Percentiles rank a stretch among this genome's conserved stretches.
Conservation (phyloP, 2,888 invertebrate genomes). For the Catotricha subobsoleta region DNA sequence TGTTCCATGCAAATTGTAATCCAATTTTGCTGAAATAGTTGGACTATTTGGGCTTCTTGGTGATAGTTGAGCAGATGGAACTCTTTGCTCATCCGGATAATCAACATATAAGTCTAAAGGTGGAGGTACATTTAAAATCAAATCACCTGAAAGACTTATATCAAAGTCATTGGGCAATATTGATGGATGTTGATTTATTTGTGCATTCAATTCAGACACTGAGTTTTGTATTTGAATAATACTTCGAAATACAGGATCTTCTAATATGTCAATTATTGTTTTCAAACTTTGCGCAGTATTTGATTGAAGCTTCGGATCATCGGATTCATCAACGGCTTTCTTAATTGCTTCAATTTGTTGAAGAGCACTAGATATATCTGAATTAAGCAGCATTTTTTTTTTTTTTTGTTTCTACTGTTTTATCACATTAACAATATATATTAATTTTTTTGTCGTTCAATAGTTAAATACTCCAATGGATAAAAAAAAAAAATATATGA, state of each 20-base stretch:
- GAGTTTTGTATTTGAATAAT: slow-evolving; percentile 86
- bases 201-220: slow-evolving; percentile 66
- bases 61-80: slow-evolving; percentile 56
- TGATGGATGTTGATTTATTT: slow-evolving; percentile 77
- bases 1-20: neutral
- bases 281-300: slow-evolving; percentile 57
- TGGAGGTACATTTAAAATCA: slow-evolving; percentile 45
- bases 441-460: too few species aligned
- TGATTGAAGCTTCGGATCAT: slow-evolving; percentile 63
- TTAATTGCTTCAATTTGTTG: slow-evolving; percentile 80
- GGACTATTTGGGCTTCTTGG: slow-evolving; percentile 47
- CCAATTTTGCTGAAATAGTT: slow-evolving; percentile 7
- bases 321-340: slow-evolving; percentile 64
- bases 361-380: slow-evolving; percentile 73
- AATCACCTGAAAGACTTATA: slow-evolving; percentile 59
- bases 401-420: too few species aligned
- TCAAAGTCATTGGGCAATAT: slow-evolving; percentile 86
- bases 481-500: too few species aligned
- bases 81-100: slow-evolving; percentile 52
- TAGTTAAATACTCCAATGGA: too few species aligned
- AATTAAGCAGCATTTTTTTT: slow-evolving; percentile 28
- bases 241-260: slow-evolving; percentile 80
- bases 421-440: too few species aligned
- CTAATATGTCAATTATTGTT: slow-evolving; percentile 62
- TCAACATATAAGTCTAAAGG: slow-evolving; percentile 37